Evolutionary conservation across 2,797 vertebrate genomes (phyloP), one percentile per base, ranked within the genome.

Genomic region (Rhinatrema bivittatum): DNA sequence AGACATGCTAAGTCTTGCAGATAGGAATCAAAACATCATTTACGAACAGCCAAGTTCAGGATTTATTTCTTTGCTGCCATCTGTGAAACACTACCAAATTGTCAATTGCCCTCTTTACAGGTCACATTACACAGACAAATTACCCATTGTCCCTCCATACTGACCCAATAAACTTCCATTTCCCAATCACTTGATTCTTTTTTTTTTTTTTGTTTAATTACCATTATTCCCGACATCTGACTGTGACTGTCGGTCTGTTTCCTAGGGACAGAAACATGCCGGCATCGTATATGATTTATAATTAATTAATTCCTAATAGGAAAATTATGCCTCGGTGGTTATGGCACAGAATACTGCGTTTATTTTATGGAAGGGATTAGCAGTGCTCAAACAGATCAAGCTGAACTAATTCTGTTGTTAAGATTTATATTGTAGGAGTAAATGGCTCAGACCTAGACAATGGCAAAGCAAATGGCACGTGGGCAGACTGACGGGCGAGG

Each of bases 281-380:
- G 35, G 22, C 13, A 21, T 43, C 68, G 27, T 25, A 46, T 42
- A 32, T 26, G 50, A 40, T 43, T 53, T 52, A n/a, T 60, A 65
- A 56, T n/a, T 39, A 60, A 54, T 75, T 68, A 63, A 50, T 43
- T 69, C 47, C 60, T 32, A 23, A 62, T 57, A 56, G 56, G 36
- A 45, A 49, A 68, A 46, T 52, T 64, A 60, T 53, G 55, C 40
- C 46, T 54, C 53, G 28, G n/a, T 60, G 54, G 62, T 53, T 54
- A 41, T 33, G 39, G 14, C 43, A 25, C 50, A 60, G 46, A 54
- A 36, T 55, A n/a, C 44, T 53, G 42, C 60, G 22, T 47, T 34
- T 36, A 31, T 53, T 48, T 65, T 49, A 60, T 42, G 54, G 43
- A 36, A 54, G 43, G 57, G 42, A 70, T 60, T 47, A 53, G 36